Evolutionary conservation across 2,888 invertebrate genomes (phyloP), one percentile per base, ranked within the genome.

Genomic region (Liodrosophila aerea): DNA sequence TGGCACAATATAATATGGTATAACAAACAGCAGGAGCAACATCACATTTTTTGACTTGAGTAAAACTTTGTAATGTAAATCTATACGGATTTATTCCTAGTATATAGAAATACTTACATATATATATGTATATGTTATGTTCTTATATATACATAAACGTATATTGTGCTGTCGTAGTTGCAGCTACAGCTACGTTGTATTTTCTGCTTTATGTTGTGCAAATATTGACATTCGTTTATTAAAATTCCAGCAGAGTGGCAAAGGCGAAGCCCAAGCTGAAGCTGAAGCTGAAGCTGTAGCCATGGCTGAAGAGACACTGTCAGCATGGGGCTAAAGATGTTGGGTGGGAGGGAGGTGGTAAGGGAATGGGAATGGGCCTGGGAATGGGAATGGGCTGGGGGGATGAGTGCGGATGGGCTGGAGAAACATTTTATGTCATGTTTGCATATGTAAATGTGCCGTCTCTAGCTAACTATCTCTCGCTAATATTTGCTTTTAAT

Each of bases 161-260:
- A 71, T 54, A 33, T 58, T 51, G 13, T 59, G 45, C 66, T 37
- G 36, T 56, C 40, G 63, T 56, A 73, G 59, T 53, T 71, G 71
- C 71, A 72, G 62, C 53, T 59, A 43, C 41, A 45, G 73, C 63
- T 37, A 46, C 74, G 53, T 68, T 73, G 58, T 69, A 63, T 70
- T 73, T 72, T 83, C 70, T 76, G 76, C 85, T 86, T 87, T 85
- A 85, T 85, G 87, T 85, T 87, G 78, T 64, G 72, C 85, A 87
- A 85, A 85, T 85, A 85, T 87, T 85, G 87, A 87, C 86, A 85
- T 85, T 86, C 85, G 85, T 85, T 85, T 85, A 85, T 85, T 85
- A 85, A 85, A 85, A 85, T 87, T 87, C 86, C 85, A 76, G 65
- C 70, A 75, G 75, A 86, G 85, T 63, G 71, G 75, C 82, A 77